A percentile compares a stretch with the other conserved stretches of the same genome.
Conservation (phyloP, 2,113 vertebrate species). For the Mormyrus lacerda region DNA sequence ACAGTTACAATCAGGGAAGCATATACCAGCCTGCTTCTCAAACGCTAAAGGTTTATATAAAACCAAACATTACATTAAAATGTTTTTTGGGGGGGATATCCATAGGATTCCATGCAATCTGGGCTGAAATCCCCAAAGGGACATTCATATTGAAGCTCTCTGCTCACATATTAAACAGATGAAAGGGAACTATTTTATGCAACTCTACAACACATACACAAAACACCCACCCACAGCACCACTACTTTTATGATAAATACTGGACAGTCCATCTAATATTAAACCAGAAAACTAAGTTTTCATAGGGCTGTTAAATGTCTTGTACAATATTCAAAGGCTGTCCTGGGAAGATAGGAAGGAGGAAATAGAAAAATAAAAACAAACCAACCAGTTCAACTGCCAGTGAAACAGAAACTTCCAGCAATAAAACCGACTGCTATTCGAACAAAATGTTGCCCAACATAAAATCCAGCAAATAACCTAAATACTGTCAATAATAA, state of each 20-base stretch:
- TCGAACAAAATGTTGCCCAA: not conserved
- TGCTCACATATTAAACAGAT: not conserved
- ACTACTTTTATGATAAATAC: not conserved
- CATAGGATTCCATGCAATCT: not conserved
- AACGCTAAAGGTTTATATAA: not conserved
- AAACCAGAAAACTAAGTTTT: not conserved
- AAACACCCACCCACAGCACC: not conserved
- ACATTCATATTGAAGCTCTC: not conserved
- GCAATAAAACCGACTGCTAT: not conserved
- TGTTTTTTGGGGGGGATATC: not conserved
- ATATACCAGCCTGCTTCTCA: not conserved
- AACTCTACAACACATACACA: not conserved
- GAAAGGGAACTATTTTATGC: conserved; percentile 1
- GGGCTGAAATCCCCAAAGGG: not conserved
- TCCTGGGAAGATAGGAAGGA: not conserved
- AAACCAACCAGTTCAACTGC: not conserved
- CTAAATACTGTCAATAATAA: not conserved
- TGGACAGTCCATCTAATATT: not conserved
- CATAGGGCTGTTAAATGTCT: not conserved
- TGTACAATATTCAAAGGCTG: not conserved
- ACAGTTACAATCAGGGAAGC: not conserved
- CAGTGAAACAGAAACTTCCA: not conserved
- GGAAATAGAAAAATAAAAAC: not conserved
- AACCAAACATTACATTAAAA: not conserved
- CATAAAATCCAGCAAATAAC: not conserved